A percentile compares a stretch with the other conserved stretches of the same genome.
Evolutionary conservation across 2,888 invertebrate species (phyloP).

Genomic region (Deilephila elpenor): DNA sequence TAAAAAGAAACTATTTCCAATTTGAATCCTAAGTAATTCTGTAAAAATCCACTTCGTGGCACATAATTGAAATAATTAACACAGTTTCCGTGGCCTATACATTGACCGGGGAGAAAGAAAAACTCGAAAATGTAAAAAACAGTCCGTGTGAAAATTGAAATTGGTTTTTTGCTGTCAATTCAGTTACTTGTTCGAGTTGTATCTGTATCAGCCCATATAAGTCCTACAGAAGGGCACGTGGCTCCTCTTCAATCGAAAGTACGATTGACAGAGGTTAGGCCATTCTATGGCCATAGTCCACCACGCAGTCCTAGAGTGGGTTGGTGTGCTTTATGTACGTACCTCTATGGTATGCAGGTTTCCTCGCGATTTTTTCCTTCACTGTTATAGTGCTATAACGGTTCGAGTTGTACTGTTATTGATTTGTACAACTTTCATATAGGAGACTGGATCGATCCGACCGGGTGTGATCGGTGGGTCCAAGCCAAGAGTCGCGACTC

Average conservation of each 20-base stretch:
- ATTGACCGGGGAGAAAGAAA: neutral
- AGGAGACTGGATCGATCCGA: slow-evolving; percentile 97
- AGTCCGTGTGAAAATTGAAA: slow-evolving; percentile 7
- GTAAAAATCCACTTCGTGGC: neutral
- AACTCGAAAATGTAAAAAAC: slow-evolving; percentile 3
- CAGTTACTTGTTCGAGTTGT: no score
- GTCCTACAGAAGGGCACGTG: no score
- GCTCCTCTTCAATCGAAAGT: no score
- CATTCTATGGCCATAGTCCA: no score
- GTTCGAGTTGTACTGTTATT: slow-evolving; percentile 13
- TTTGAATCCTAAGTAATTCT: slow-evolving; percentile 12
- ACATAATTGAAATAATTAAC: slow-evolving; percentile 22
- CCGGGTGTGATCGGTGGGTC: slow-evolving; percentile 98
- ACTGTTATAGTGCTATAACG: no score
- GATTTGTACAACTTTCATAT: slow-evolving; percentile 54
- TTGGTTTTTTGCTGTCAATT: neutral
- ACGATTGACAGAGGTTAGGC: no score
- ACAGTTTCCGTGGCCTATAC: slow-evolving; percentile 3
- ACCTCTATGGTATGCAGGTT: no score
- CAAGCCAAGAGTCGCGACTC: slow-evolving; percentile 96
- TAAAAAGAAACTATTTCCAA: slow-evolving; percentile 14
- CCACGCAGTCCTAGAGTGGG: no score
- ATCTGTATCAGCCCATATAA: no score
- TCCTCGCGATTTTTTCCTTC: no score
- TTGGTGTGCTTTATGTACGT: no score